Evolutionary conservation across 2,797 vertebrate species (phyloP), one percentile per base, ranked within the genome.

Genomic region (Sparus aurata): DNA sequence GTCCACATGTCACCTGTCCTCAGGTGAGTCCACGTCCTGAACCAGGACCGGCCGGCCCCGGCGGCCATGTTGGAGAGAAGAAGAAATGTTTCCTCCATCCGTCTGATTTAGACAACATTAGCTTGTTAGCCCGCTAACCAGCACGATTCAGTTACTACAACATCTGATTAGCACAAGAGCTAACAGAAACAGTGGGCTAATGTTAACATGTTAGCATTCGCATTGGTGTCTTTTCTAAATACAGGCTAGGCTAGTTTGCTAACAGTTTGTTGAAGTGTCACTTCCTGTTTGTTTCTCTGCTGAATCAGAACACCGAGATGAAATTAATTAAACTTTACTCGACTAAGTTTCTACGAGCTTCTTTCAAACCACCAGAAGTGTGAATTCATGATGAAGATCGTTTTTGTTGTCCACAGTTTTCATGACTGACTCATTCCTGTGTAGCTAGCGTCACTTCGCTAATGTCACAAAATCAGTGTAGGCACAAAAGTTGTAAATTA

Each of bases 121-220:
- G 52, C 61, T 45, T 52, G 12, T 67, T 64, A 73, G 34, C 61
- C 20, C 2, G 58, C n/a, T 46, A 55, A 77, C 63, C 52, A 43
- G 22, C 58, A 53, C 43, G 16, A 16, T 55, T 34, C 22, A 34
- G 38, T 20, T 55, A 55, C 25, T 11, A n/a, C 38, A 9, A 58
- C 18, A 23, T 46, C 11, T 17, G 23, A 54, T n/a, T 61, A 67
- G 57, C 34, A 72, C 57, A 72, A 22, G 20, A 11, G 54, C 52
- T 34, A 66, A 64, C 25, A 11, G 18, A 27, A 27, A 62, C 34
- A 61, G 41, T 12, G 13, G 1, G 20, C 49, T 57, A 43, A 34
- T 5, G 5, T 17, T 60, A 67, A 22, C 20, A 15, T 17, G 25
- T 64, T 64, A 54, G 62, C 50, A 27, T 50, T 41, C 47, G 30